phyloP scores from a whole-genome alignment of 2,113 vertebrate species.

The Corydoras sp. region DNA sequence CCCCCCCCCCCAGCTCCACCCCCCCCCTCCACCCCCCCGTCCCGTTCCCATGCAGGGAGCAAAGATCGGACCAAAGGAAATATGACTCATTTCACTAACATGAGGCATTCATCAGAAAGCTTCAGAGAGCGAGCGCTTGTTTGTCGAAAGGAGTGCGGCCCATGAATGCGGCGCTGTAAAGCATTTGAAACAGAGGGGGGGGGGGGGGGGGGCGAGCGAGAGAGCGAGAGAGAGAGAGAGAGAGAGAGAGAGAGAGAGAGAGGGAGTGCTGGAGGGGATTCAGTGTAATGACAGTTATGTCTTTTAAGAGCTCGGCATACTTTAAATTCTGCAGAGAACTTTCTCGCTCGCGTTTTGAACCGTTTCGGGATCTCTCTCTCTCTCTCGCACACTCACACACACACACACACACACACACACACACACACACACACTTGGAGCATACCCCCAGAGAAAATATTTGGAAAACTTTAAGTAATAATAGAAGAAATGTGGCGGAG shows the following conservation, averaged over 20 bases:
- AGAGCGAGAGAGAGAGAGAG: constrained; percentile 32
- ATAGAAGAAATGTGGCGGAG: background rate
- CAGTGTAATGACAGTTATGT: constrained; percentile 46
- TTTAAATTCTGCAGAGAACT: constrained; percentile 49
- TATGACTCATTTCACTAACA: constrained; percentile 73
- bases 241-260: constrained; percentile 32
- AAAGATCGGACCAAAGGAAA: constrained; percentile 69
- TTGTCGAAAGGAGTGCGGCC: constrained; percentile 60
- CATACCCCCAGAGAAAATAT: constrained; percentile 53
- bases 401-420: constrained; percentile 69
- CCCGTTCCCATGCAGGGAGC: constrained; percentile 62
- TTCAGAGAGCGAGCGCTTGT: constrained; percentile 62
- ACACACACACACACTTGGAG: constrained; percentile 65
- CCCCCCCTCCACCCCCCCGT: constrained; percentile 48
- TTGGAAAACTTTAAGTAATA: constrained; percentile 48
- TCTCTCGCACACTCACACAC: no score
- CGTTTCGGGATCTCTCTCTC: constrained; percentile 52
- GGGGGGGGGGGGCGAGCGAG: no score
- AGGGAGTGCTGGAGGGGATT: constrained; percentile 5
- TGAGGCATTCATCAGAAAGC: constrained; percentile 68
- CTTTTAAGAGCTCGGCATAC: constrained; percentile 52
- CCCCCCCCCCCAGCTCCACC: constrained; percentile 54
- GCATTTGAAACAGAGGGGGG: constrained; percentile 13
- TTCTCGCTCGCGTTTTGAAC: constrained; percentile 58
- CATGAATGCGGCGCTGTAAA: constrained; percentile 39